Evolutionary conservation across 2,888 invertebrate species (phyloP).

Genomic region (Gerris lacustris): DNA sequence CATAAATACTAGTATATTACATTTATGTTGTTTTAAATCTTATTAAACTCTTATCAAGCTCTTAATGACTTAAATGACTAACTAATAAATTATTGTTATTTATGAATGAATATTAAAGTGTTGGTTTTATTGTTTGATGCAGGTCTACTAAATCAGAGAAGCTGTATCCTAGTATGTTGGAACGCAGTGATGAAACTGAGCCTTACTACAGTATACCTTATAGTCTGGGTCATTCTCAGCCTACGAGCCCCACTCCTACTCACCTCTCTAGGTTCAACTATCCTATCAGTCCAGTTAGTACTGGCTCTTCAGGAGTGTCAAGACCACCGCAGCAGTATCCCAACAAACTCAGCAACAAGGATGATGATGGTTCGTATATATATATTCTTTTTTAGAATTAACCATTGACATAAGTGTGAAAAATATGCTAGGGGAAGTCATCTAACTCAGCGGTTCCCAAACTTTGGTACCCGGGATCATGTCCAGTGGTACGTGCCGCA

Average conservation of each 20-base stretch:
- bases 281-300: slow-evolving; percentile 48
- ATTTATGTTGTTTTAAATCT: too few relatives aligned
- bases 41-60: too few relatives aligned
- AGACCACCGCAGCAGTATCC: slow-evolving; percentile 17
- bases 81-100: too few relatives aligned
- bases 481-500: too few relatives aligned
- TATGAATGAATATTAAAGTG: too few relatives aligned
- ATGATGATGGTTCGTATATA: slow-evolving; percentile 47
- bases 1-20: too few relatives aligned
- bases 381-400: neutral
- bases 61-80: too few relatives aligned
- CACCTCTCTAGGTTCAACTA: slow-evolving; percentile 33
- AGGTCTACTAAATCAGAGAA: slow-evolving; percentile 93
- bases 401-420: too few relatives aligned
- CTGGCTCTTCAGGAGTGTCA: slow-evolving; percentile 43
- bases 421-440: too few relatives aligned
- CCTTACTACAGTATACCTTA: slow-evolving; percentile 77
- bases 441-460: too few relatives aligned
- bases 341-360: slow-evolving; percentile 41
- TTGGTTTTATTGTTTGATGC: slow-evolving; percentile 33
- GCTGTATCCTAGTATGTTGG: slow-evolving; percentile 83
- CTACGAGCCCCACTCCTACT: slow-evolving; percentile 57
- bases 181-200: slow-evolving; percentile 67
- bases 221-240: slow-evolving; percentile 43
- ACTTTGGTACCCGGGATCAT: too few relatives aligned